Percentiles rank a stretch among this genome's conserved stretches.
These are phyloP conservation scores for Leptopilina drosophilae DNA, from an alignment of 2,888 invertebrate species.

Conservation along the genomic window DNA sequence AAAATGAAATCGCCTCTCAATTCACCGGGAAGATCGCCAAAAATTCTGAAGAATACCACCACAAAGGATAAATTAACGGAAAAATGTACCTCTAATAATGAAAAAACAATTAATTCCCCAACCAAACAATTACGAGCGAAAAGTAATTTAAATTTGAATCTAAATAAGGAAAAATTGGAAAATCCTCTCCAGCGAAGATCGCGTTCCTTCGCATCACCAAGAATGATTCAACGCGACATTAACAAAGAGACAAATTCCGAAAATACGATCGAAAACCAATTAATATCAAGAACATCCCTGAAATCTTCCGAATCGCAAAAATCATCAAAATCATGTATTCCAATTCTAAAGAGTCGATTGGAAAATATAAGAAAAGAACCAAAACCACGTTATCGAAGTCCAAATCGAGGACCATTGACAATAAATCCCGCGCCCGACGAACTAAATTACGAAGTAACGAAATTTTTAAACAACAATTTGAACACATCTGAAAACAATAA, in stretches of 20 bases:
- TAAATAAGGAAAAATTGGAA: not conserved
- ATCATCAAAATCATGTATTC: constrained; percentile 67
- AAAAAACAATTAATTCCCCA: not conserved
- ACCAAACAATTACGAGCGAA: constrained; percentile 43
- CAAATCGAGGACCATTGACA: constrained; percentile 59
- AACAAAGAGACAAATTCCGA: not conserved
- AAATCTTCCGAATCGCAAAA: constrained; percentile 36
- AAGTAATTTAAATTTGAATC: constrained; percentile 34
- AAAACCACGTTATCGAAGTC: constrained; percentile 59
- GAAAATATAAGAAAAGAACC: constrained; percentile 54
- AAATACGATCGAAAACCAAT: constrained; percentile 28
- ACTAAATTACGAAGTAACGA: not conserved
- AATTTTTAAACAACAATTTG: not conserved
- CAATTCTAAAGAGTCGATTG: constrained; percentile 62
- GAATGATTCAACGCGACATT: constrained; percentile 45
- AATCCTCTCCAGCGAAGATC: constrained; percentile 57
- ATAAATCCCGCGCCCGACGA: constrained; percentile 46
- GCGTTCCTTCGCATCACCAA: constrained; percentile 57
- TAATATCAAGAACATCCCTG: constrained; percentile 11
- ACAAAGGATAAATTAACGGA: constrained; percentile 17
- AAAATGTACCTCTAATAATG: not conserved
- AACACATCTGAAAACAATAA: not conserved
- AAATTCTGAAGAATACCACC: not conserved
- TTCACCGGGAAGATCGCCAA: not conserved
- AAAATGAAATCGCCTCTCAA: not conserved